Evolutionary conservation across 2,113 vertebrate genomes (phyloP), one percentile per base, ranked within the genome.

Genomic region (Pungitius pungitius): DNA sequence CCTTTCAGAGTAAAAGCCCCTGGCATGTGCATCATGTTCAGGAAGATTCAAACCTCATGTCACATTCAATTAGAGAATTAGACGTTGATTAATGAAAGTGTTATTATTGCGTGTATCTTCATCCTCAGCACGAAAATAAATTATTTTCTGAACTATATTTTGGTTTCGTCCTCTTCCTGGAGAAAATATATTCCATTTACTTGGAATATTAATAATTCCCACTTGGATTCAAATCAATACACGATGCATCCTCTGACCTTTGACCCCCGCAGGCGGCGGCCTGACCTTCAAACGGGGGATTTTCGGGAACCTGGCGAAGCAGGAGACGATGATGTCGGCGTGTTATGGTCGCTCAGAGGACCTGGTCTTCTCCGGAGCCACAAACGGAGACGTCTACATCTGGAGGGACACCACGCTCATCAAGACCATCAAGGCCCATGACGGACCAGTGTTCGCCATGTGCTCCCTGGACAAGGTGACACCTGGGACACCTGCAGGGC

Each of bases 271-370:
- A 99, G 97, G 98, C 43, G 98, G 98, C 14, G 98, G 98, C n/a
- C 95, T 99, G 65, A 97, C 94, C 0, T 96, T 96, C 37, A 96
- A 94, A 43, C 92, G 96, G n/a, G 98, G 98, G 35, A 94, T 94
- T 0, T 98, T 98, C 40, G 96, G 97, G 69, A 94, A 87, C 58
- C 88, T 90, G 35, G 96, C 95, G 15, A 96, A 95, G 83, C 73
- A 96, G 82, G 98, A 99, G 92, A 98, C 97, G 0, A 99, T 99
- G 97, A 96, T 98, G 97, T 97, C 95, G 1, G 96, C 94, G 42
- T 96, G 95, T 6, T 99, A 97, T 0, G 97, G 97, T 0, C 93
- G 95, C 1, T 79, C 94, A 0, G 98, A 99, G 85, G 97, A 99
- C 13, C 86, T 98, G 2, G 94, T 97, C 26, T 99, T 97, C 90